Base-by-base conservation (phyloP, 1,140 invertebrate species). In the Drosophila mojavensis region DNA sequence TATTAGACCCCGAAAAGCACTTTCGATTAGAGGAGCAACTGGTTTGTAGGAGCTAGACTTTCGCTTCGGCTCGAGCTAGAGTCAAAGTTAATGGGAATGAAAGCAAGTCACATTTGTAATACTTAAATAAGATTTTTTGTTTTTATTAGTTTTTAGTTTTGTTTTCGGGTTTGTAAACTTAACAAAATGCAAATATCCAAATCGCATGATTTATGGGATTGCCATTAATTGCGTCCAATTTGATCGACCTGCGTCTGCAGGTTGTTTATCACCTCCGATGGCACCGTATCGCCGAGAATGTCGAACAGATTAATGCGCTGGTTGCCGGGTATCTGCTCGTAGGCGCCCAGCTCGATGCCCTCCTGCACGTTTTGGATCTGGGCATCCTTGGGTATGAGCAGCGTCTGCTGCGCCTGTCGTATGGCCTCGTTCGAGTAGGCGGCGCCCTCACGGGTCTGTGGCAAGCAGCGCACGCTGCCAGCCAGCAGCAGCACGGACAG, bases 361-460 rank as follows among this genome's bases (percentile, higher is more conserved):
- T 97, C 96, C 93, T 97, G 96, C 0, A 97, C 96, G 93, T 95
- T 91, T 86, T 97, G 96, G 64, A 97, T 97, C 78, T 95, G 94
- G n/a, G 96, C 96, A 83, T 97, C 96, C 86, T 96, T 96, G 4
- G 96, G 96, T 74, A 97, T 97, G 51, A 97, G 94, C 77, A 95
- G 95, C 1, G 96, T 97, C 91, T 95, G 96, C 92, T 97, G 96
- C 0, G 96, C 96, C 92, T 97, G 96, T 62, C 95, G 94, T 82
- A 97, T 97, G n/a, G 96, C 96, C 89, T 97, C 96, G 79, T 96
- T 96, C 67, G 96, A 96, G 92, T 96, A 97, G 59, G 94, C 94
- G 24, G 95, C 95, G 0, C 96, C 96, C 78, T 97, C 96, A 74
- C 96, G 95, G 1, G 58, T 66, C 92, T 96, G 95, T 0, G 95